Evolutionary conservation across 64 coral and sea anemone genomes (phyloP), one percentile per base, ranked within the genome.

Genomic region (Pachyseris speciosa): DNA sequence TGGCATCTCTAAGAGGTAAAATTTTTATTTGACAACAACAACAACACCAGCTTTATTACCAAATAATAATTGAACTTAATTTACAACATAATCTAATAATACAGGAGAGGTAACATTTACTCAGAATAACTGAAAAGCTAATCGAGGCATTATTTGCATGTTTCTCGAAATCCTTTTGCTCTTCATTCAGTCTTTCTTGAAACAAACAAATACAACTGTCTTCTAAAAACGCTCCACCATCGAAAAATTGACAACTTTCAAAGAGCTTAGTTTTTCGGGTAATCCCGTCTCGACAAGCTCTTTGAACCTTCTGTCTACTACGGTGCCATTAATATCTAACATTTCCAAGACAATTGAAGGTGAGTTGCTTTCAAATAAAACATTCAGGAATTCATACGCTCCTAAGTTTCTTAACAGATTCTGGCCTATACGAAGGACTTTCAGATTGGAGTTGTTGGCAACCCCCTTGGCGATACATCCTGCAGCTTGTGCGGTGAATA

Each of bases 331-430:
- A 19, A 97, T 51, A 58, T 97, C 91, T 38, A 97, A 81, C 45
- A 27, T 50, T 59, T 75, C 57, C 47, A 97, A 80, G 41, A 34
- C 84, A 24, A 50, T 88, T 4, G 42, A 36, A 34, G 68, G 41
- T 12, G 37, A 55, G 0, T 10, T 40, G 39, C 29, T 90, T 37
- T 84, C 36, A 28, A 40, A 84, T 22, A 97, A 72, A 16, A 43
- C 78, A 71, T 39, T 31, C 11, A 93, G 13, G 72, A 97, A 67
- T 10, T 75, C 37, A 43, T 78, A 59, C 3, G 95, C 91, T 22
- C 95, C 95, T 47, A 84, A 87, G 72, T 78, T 94, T 44, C 69
- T 63, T 37, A 97, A 69, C 47, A 97, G 53, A 74, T 97, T 97
- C 15, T 93, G 90, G 20, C 95, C 91, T 22, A 97, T 67, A 9